Conservation (phyloP, 2,888 invertebrate genomes). For the Phengaris alcon region DNA sequence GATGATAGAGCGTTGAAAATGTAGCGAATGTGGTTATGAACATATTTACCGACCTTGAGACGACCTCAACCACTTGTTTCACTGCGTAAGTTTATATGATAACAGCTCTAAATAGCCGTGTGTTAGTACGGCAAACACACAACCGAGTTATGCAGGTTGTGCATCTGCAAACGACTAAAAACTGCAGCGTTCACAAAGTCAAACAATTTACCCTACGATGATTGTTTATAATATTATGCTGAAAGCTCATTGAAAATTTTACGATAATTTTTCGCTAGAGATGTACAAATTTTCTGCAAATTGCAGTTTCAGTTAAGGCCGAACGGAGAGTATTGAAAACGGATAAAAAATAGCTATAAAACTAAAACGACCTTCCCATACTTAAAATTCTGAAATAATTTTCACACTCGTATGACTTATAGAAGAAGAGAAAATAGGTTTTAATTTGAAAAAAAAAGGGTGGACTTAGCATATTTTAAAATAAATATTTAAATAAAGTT, state of each 20-base stretch:
- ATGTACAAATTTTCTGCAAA: too few species aligned
- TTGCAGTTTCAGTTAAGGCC: too few species aligned
- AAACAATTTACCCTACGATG: background rate
- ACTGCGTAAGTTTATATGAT: constrained; percentile 15
- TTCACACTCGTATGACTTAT: too few species aligned
- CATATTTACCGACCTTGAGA: constrained; percentile 18
- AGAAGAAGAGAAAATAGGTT: too few species aligned
- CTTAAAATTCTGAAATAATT: too few species aligned
- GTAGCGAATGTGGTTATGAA: background rate
- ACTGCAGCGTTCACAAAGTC: background rate
- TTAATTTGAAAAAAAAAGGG: too few species aligned
- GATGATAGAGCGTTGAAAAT: background rate
- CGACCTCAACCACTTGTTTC: constrained; percentile 23
- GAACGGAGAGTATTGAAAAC: too few species aligned
- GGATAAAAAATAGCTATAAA: too few species aligned
- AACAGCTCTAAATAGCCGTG: constrained; percentile 21
- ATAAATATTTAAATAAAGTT: too few species aligned
- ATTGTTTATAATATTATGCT: background rate
- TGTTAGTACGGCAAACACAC: constrained; percentile 21
- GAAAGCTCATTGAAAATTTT: background rate
- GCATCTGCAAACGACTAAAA: constrained; percentile 1
- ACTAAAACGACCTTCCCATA: too few species aligned
- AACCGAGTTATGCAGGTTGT: constrained; percentile 23
- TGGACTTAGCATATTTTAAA: too few species aligned
- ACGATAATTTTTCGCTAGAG: too few species aligned